phyloP scores from a whole-genome alignment of 2,797 vertebrate genomes.

The Ptychobarbus kaznakovi region DNA sequence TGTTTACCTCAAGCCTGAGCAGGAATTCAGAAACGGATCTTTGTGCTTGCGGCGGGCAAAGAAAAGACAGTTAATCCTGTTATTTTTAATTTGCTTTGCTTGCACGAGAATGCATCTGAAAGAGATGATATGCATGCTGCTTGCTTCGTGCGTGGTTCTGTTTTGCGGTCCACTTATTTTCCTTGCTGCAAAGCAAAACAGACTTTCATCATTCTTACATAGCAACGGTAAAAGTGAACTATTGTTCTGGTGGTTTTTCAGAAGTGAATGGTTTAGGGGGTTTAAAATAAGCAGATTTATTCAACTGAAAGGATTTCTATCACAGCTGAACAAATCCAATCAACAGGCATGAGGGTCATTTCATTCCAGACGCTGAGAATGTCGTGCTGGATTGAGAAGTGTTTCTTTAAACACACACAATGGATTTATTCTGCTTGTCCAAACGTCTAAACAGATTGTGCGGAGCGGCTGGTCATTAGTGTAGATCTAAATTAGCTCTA shows the following conservation, averaged over 20 bases:
- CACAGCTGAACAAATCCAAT: slow-evolving; percentile 68
- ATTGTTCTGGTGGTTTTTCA: slow-evolving; percentile 49
- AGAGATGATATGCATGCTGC: neutral
- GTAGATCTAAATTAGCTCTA: slow-evolving; percentile 50
- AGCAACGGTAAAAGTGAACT: slow-evolving; percentile 27
- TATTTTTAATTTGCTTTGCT: slow-evolving; percentile 27
- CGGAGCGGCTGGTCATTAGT: slow-evolving; percentile 38
- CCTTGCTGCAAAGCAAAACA: slow-evolving; percentile 37
- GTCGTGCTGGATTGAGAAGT: slow-evolving; percentile 47
- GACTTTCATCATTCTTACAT: slow-evolving; percentile 39
- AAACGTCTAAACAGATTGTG: slow-evolving; percentile 54
- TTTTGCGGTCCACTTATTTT: neutral
- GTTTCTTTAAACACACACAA: slow-evolving; percentile 50
- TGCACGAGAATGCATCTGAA: slow-evolving; percentile 20
- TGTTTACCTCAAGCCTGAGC: slow-evolving; percentile 34
- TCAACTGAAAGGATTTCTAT: slow-evolving; percentile 63
- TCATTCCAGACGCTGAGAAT: slow-evolving; percentile 54
- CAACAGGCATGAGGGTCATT: slow-evolving; percentile 50
- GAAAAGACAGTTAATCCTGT: slow-evolving; percentile 12
- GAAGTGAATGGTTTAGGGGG: slow-evolving; percentile 52
- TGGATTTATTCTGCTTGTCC: slow-evolving; percentile 59
- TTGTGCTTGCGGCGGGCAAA: neutral
- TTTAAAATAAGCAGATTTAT: slow-evolving; percentile 65
- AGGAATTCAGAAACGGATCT: slow-evolving; percentile 14
- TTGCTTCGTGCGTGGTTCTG: neutral